Conservation (phyloP, 2,113 vertebrate species). For the Melanerpes aurifrons region DNA sequence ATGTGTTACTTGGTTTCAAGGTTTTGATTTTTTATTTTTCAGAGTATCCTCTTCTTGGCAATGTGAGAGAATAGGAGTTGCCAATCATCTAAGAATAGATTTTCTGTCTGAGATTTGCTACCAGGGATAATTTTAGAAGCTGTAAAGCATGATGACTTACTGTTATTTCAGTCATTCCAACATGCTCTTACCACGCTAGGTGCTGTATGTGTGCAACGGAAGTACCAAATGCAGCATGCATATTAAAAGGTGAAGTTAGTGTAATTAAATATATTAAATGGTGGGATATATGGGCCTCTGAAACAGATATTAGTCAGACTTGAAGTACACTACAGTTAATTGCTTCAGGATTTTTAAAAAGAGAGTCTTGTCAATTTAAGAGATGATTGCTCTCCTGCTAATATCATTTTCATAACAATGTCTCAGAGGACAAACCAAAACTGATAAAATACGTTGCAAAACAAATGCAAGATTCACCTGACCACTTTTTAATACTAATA, state of each 20-base stretch:
- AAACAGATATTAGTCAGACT: not conserved
- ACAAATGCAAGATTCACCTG: not conserved
- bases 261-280: not conserved
- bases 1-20: not conserved
- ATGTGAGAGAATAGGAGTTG: not conserved
- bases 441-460: not conserved
- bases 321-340: not conserved
- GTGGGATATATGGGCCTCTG: not conserved
- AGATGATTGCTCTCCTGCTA: not conserved
- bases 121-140: not conserved
- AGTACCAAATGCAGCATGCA: not conserved
- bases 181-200: not conserved
- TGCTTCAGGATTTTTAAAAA: not conserved
- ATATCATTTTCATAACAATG: not conserved
- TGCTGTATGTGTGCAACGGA: not conserved
- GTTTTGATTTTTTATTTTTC: not conserved
- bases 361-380: not conserved
- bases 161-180: not conserved
- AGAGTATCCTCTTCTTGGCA: not conserved
- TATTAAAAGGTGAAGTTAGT: not conserved
- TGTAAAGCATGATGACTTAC: not conserved
- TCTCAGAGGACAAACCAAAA: not conserved
- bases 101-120: not conserved
- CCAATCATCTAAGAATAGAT: not conserved
- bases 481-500: not conserved